Evolutionary conservation across 1,140 invertebrate genomes (phyloP).

Genomic region (Venturia canescens): DNA sequence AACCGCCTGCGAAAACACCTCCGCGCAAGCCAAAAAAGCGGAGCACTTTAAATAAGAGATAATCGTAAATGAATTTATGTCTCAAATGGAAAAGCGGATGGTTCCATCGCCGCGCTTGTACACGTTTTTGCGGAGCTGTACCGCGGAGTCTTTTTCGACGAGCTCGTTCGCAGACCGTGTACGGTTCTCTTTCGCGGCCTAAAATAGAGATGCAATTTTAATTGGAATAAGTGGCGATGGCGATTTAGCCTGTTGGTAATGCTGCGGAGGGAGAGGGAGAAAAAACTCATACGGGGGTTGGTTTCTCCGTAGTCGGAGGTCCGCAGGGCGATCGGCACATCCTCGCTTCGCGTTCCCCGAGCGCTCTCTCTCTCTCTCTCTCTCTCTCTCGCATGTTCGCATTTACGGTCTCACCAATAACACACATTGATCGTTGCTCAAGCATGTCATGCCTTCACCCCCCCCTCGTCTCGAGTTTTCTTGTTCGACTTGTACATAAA

Average conservation of each 20-base stretch:
- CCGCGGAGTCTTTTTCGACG: not conserved
- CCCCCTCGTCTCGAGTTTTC: slow-evolving; percentile 6
- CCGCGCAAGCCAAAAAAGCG: no score
- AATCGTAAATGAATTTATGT: no score
- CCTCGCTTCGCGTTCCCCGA: slow-evolving; percentile 48
- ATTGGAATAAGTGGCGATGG: slow-evolving; percentile 64
- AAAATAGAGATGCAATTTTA: slow-evolving; percentile 69
- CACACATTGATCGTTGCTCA: slow-evolving; percentile 3
- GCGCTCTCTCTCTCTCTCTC: not conserved
- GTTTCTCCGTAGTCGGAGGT: slow-evolving; percentile 18
- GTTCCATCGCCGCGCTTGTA: no score
- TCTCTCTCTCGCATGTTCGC: slow-evolving; percentile 21
- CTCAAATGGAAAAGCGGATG: no score
- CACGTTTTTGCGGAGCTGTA: no score
- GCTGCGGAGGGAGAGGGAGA: slow-evolving; percentile 23
- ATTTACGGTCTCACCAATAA: slow-evolving; percentile 16
- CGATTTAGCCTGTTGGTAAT: not conserved
- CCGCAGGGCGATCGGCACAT: slow-evolving; percentile 28
- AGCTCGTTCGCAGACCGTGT: slow-evolving; percentile 31
- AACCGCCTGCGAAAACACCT: no score
- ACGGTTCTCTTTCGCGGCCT: slow-evolving; percentile 41
- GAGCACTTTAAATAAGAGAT: no score
- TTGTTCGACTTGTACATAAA: slow-evolving; percentile 33
- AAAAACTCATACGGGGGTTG: slow-evolving; percentile 49
- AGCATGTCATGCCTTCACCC: slow-evolving; percentile 6